phyloP scores from a whole-genome alignment of 2,113 vertebrate genomes.

The Calyptommatus sinebrachiatus region DNA sequence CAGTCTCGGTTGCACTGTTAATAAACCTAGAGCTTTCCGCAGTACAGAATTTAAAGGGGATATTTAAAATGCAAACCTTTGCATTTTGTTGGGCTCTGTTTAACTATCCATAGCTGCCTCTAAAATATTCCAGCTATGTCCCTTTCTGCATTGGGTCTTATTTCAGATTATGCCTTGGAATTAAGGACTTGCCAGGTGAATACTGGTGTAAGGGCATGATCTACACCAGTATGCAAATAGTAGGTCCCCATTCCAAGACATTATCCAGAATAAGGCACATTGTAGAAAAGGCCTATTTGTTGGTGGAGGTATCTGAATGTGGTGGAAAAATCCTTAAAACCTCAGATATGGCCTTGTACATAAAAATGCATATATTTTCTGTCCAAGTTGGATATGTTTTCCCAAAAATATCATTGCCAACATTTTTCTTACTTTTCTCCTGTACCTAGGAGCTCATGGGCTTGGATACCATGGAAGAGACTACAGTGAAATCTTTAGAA shows the following conservation, averaged over 20 bases:
- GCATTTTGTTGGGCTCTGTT: neutral
- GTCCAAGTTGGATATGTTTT: neutral
- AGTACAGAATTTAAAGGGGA: neutral
- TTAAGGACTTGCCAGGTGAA: neutral
- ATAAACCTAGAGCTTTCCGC: neutral
- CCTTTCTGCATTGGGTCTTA: too few species aligned
- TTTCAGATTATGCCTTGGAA: neutral
- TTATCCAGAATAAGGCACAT: too few species aligned
- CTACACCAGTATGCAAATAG: too few species aligned
- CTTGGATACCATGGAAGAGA: too few species aligned
- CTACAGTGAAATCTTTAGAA: too few species aligned
- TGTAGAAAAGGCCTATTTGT: neutral
- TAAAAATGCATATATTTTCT: too few species aligned
- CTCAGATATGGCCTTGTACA: too few species aligned
- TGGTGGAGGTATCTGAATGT: neutral
- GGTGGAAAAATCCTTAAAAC: too few species aligned
- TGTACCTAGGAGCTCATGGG: too few species aligned
- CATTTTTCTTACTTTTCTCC: neutral
- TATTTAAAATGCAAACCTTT: neutral
- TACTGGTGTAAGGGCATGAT: too few species aligned
- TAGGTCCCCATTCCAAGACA: too few species aligned
- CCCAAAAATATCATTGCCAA: neutral
- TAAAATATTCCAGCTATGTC: too few species aligned
- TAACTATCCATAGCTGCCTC: neutral
- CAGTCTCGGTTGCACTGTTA: neutral